Percentiles rank a stretch among this genome's conserved stretches.
These are phyloP conservation scores for Sarcoramphus papa DNA, from an alignment of 2,797 vertebrate species.

Conservation along the genomic window DNA sequence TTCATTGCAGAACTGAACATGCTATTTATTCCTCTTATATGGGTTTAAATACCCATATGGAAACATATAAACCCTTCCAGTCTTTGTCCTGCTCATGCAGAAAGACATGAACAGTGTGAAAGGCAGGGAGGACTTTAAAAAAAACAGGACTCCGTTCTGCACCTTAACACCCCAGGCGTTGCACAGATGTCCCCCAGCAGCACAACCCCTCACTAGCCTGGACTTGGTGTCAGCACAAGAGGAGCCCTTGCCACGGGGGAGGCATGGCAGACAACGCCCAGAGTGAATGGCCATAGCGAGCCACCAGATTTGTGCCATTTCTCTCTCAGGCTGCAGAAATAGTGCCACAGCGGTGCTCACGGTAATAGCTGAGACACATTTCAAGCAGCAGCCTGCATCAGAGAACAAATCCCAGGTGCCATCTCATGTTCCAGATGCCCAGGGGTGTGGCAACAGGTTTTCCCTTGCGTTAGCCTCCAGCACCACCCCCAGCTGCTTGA, in stretches of 20 bases:
- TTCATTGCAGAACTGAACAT: not conserved
- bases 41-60: not conserved
- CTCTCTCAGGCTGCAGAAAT: not conserved
- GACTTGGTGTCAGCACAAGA: not conserved
- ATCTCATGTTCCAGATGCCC: not conserved
- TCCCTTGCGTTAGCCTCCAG: not conserved
- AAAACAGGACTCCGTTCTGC: not conserved
- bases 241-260: not conserved
- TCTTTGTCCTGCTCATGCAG: not conserved
- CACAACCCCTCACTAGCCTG: not conserved
- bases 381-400: not conserved
- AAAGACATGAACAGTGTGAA: not conserved
- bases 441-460: not conserved
- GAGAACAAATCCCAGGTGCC: not conserved
- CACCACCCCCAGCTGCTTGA: not conserved
- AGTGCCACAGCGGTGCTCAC: rapidly evolving
- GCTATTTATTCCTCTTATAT: not conserved
- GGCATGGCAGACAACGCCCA: not conserved
- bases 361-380: not conserved
- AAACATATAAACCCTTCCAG: not conserved
- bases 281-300: not conserved
- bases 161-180: not conserved
- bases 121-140: not conserved
- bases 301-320: not conserved
- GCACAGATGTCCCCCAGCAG: not conserved